Evolutionary conservation across 2,888 invertebrate species (phyloP), one percentile per base, ranked within the genome.

Genomic region (Scaptomyza tumidula): DNA sequence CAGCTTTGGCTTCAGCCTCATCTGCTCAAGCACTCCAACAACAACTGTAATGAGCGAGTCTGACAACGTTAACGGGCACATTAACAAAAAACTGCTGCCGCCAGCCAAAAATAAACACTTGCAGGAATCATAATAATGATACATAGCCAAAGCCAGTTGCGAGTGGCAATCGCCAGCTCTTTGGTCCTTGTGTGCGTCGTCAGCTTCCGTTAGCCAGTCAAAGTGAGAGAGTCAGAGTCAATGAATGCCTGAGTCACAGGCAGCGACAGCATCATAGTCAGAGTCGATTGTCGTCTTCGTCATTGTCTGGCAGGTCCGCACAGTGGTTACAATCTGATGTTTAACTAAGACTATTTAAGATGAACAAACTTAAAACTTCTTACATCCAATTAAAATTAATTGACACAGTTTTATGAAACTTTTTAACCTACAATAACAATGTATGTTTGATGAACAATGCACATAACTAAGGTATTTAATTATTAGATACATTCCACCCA

Each of bases 21-120:
- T 37, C 41, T 33, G 58, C 50, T 45, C 61, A 44, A 54, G 49
- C 67, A 61, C 72, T 61, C 63, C 67, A 55, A 46, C 14, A 41
- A n/a, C 71, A 74, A 70, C 67, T 69, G 72, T 71, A 71, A 74
- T 67, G 68, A 72, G 78, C 71, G 62, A 66, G 74, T 73, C 84
- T 84, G 84, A 86, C 85, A 88, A 84, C 78, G 78, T 86, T 82
- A 88, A 88, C 83, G 81, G 79, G 60, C 79, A 76, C 80, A 87
- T 82, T 87, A 82, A 85, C 78, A 68, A 72, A 77, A 70, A 76
- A 39, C 50, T 75, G 57, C 72, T 70, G 64, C 59, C 61, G 75
- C 71, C 74, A 82, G 76, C 88, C 88, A 76, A 87, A 87, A 87
- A 88, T 86, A 87, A 87, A 87, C 83, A 87, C 87, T 83, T 66